phyloP scores from a whole-genome alignment of 2,113 vertebrate genomes.

The Bettongia penicillata region DNA sequence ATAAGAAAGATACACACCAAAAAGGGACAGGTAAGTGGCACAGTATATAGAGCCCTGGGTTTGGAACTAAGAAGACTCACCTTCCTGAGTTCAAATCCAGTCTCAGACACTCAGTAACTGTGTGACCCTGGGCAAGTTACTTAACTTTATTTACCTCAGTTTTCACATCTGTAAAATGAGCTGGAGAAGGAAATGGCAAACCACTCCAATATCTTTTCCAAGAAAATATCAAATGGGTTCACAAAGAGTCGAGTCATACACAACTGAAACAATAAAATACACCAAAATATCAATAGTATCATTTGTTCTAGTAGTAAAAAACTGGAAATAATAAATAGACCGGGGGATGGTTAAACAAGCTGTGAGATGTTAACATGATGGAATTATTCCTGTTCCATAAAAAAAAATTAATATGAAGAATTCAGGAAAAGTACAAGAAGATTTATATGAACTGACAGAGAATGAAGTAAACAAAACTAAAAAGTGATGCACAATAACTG shows the following conservation, averaged over 20 bases:
- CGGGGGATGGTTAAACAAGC: background rate
- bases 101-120: background rate
- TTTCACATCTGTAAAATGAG: background rate
- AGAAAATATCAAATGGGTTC: background rate
- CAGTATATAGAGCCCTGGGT: background rate
- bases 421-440: background rate
- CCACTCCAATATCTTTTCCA: background rate
- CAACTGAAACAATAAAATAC: background rate
- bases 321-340: background rate
- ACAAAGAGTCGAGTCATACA: background rate
- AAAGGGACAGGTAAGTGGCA: background rate
- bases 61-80: background rate
- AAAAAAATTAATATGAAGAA: background rate
- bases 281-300: background rate
- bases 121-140: background rate
- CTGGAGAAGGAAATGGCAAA: background rate
- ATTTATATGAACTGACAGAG: background rate
- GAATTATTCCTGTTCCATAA: background rate
- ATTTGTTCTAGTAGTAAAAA: background rate
- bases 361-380: background rate
- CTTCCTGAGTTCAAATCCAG: background rate
- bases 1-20: background rate
- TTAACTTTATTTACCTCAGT: background rate
- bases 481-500: background rate
- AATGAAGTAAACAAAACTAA: background rate